phyloP scores from a whole-genome alignment of 2,113 vertebrate species.

The Cyrtonyx montezumae region DNA sequence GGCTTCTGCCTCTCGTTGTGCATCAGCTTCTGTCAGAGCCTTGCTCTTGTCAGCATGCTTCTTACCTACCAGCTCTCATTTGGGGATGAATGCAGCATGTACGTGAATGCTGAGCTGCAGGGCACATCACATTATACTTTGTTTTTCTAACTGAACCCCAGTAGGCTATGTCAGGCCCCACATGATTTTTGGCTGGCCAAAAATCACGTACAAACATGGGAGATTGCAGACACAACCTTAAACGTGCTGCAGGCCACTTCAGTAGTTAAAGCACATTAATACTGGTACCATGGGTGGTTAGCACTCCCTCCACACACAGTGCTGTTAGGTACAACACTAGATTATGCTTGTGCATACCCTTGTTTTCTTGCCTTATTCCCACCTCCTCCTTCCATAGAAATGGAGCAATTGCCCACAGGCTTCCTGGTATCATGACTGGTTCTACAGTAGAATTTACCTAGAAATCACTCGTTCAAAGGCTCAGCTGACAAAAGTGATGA shows the following conservation, averaged over 20 bases:
- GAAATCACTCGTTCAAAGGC: neutral
- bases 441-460: neutral
- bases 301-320: neutral
- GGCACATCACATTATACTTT: neutral
- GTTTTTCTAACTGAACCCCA: neutral
- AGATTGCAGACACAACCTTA: neutral
- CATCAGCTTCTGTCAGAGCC: neutral
- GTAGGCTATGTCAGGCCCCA: neutral
- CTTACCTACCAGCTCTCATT: neutral
- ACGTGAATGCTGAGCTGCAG: neutral
- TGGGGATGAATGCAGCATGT: neutral
- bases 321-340: neutral
- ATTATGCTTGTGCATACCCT: neutral
- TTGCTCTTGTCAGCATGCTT: no score
- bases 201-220: neutral
- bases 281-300: neutral
- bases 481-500: neutral
- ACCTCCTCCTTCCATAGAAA: neutral
- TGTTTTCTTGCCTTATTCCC: neutral
- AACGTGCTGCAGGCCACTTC: neutral
- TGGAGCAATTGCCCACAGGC: neutral
- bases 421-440: neutral
- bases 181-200: neutral
- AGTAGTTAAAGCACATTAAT: neutral
- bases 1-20: accelerated